phyloP scores from a whole-genome alignment of 2,113 vertebrate species.

The Sylvia atricapilla region DNA sequence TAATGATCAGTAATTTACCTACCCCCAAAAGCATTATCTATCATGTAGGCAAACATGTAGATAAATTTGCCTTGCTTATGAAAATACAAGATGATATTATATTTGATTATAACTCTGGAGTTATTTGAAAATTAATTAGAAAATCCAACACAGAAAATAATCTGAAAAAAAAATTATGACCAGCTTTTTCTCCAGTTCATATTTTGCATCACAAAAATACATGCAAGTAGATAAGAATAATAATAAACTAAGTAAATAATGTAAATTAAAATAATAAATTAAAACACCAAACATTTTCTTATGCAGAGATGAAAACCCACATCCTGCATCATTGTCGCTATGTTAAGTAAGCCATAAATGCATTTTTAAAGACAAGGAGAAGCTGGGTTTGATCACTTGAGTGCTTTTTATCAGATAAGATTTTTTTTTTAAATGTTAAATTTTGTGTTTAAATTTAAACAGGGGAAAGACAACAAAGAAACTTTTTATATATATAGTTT shows the following conservation, averaged over 20 bases:
- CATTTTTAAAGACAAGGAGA: background rate
- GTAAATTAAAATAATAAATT: background rate
- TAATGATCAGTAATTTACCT: background rate
- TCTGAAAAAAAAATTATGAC: background rate
- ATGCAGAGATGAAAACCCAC: background rate
- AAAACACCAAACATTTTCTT: background rate
- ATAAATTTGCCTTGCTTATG: background rate
- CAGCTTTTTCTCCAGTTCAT: background rate
- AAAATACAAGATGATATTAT: background rate
- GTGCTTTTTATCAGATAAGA: background rate
- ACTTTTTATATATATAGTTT: rapidly evolving
- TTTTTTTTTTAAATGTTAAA: background rate
- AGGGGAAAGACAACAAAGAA: background rate
- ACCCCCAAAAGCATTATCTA: background rate
- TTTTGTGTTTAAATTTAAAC: background rate
- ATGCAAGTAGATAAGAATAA: background rate
- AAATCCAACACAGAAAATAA: background rate
- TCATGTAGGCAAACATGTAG: background rate
- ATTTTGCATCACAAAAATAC: background rate
- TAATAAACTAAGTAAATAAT: background rate
- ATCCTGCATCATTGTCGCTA: background rate
- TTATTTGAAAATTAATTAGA: background rate
- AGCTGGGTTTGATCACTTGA: background rate
- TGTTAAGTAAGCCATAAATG: background rate
- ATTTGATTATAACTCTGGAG: background rate